Evolutionary conservation across 2,113 vertebrate species (phyloP), one percentile per base, ranked within the genome.

Genomic region (Coryphaenoides rupestris): DNA sequence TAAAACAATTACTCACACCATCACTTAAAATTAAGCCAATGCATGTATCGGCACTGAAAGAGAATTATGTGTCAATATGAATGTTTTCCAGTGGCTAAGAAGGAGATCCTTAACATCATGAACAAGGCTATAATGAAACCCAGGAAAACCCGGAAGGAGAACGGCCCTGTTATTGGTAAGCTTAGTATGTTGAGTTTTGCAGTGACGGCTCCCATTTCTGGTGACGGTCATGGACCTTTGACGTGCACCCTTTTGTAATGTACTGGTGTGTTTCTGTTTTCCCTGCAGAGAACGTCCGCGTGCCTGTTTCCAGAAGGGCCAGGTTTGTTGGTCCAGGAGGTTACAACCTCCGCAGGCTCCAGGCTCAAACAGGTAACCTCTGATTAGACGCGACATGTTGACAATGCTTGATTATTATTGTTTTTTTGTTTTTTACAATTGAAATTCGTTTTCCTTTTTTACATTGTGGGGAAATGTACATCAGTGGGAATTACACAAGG

Each of bases 81-180:
- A 79, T 72, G 53, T 53, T 16, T 55, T 72, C 40, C 78, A 99
- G 97, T 90, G 90, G 96, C 96, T 58, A 98, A 98, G 77, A 92
- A 79, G 69, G 95, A 98, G 62, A 96, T 99, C 68, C 68, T 99
- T 60, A 90, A 89, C 62, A 96, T 97, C 65, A 99, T 99, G 97
- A 96, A 93, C 76, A 93, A 93, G 84, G 88, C 88, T 0, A 92
- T 96, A 74, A 75, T 89, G 58, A 96, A 96, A 83, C 93, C 97
- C 45, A 91, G 94, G 84, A 68, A 76, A 66, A 89, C 69, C n/a
- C 93, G 92, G 58, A 99, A 98, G 82, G 92, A 94, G 65, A 96
- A 93, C 59, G 95, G 96, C 52, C 96, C 97, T 1, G 90, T 97
- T 65, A 81, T 96, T 71, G 96, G 97, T 99, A 92, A 80, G 89